Percentiles rank a stretch among this genome's conserved stretches.
Evolutionary conservation across 2,113 vertebrate genomes (phyloP).

Genomic region (Engystomops pustulosus): DNA sequence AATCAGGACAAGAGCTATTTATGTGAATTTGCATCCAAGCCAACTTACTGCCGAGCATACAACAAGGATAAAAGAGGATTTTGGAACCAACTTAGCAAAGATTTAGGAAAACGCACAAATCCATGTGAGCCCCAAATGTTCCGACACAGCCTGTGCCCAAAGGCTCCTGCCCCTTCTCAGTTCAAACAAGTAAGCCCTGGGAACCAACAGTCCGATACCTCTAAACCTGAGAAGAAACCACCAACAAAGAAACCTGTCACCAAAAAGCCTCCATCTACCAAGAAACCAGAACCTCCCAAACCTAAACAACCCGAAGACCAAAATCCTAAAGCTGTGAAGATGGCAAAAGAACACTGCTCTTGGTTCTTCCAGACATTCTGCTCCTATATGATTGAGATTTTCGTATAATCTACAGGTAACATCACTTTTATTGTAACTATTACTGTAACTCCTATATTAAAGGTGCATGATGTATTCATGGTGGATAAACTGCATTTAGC

Average conservation of each 20-base stretch:
- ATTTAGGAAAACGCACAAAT: slow-evolving; percentile 72
- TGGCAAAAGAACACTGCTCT: slow-evolving; percentile 80
- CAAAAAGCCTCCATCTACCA: slow-evolving; percentile 41
- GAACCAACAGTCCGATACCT: slow-evolving; percentile 44
- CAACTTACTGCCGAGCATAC: slow-evolving; percentile 74
- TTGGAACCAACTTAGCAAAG: slow-evolving; percentile 78
- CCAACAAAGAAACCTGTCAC: slow-evolving; percentile 48
- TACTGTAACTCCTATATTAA: neutral
- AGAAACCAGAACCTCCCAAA: slow-evolving; percentile 34
- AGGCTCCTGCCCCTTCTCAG: slow-evolving; percentile 71
- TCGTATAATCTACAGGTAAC: slow-evolving; percentile 69
- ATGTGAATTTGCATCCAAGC: slow-evolving; percentile 81
- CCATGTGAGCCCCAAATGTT: slow-evolving; percentile 72
- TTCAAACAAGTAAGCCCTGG: slow-evolving; percentile 73
- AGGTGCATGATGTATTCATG: neutral
- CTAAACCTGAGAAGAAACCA: slow-evolving; percentile 15
- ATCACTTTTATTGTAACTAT: neutral
- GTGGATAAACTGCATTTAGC: neutral
- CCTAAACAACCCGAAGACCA: slow-evolving; percentile 39
- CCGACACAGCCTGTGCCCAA: slow-evolving; percentile 79
- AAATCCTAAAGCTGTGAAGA: slow-evolving; percentile 70
- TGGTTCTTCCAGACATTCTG: slow-evolving; percentile 77
- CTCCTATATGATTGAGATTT: slow-evolving; percentile 76
- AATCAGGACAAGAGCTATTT: slow-evolving; percentile 71
- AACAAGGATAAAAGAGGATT: slow-evolving; percentile 78